Evolutionary conservation across 2,888 invertebrate species (phyloP), one percentile per base, ranked within the genome.

Genomic region (Stenchaetothrips biformis): DNA sequence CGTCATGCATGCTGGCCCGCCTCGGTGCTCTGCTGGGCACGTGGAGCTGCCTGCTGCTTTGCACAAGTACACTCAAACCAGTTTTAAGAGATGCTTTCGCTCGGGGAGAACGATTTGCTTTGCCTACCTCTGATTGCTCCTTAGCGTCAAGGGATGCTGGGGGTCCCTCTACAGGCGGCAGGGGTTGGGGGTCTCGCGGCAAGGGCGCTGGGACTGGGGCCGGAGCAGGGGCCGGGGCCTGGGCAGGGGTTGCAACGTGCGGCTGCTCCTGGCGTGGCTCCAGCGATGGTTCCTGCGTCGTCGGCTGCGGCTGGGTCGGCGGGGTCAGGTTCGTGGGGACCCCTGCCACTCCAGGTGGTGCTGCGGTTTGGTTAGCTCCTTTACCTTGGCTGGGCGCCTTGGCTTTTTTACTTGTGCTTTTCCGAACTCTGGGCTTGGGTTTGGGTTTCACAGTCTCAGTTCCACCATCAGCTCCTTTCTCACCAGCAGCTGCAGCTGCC

Each of bases 71-170:
- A 74, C 67, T 74, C 21, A 74, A 74, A 74, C 67, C 67, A 74
- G 67, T 74, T 74, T 74, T 74, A 74, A 74, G 67, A 74, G 67
- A 74, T 21, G 67, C 67, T 74, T 74, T 74, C 67, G 67, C 67
- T 74, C 67, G 67, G 67, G 67, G 67, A 25, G 67, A 74, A 74
- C 67, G 67, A 74, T 11, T 11, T 25, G 67, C 11, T 25, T 74
- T 74, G 67, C 67, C 67, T 74, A 74, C 67, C 67, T 74, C 67
- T 21, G 67, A 74, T 4, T 74, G 25, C 11, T 74, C 67, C 67
- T 74, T 74, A 4, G 67, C 67, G 11, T 74, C 67, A n/a, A 25
- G 67, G 25, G 67, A 21, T 11, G 67, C 67, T 21, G 67, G 67
- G 67, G 67, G 21, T 21, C 67, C 67, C 67, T 21, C 67, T 67